These are phyloP conservation scores for Piaya cayana DNA, from an alignment of 2,113 vertebrate genomes.

Conservation along the genomic window DNA sequence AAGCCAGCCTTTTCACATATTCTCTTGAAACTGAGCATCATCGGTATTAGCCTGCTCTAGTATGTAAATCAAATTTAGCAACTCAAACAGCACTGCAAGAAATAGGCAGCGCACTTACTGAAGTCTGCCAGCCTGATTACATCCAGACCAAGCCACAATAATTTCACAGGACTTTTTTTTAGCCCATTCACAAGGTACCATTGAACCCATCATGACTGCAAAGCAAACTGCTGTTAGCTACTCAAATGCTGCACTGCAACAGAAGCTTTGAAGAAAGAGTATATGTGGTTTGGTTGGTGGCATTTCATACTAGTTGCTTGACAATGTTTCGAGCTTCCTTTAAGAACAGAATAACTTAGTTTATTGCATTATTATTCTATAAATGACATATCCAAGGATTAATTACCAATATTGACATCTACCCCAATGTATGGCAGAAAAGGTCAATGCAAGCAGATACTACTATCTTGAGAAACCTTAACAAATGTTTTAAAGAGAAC, in stretches of 20 bases:
- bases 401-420: neutral
- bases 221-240: neutral
- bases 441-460: neutral
- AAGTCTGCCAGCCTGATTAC: neutral
- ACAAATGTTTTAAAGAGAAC: neutral
- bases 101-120: rapidly evolving
- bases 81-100: neutral
- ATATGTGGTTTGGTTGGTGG: neutral
- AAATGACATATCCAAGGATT: neutral
- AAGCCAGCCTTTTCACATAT: neutral
- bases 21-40: neutral
- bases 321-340: neutral
- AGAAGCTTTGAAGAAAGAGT: neutral
- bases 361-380: neutral
- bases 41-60: neutral
- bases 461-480: neutral
- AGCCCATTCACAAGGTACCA: neutral
- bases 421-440: neutral
- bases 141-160: neutral
- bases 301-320: neutral
- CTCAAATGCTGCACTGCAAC: neutral
- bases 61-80: neutral
- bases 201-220: neutral
- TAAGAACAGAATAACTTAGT: neutral
- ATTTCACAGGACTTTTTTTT: neutral